Conservation (phyloP, 2,888 invertebrate species). For the Clusia tigrina region DNA sequence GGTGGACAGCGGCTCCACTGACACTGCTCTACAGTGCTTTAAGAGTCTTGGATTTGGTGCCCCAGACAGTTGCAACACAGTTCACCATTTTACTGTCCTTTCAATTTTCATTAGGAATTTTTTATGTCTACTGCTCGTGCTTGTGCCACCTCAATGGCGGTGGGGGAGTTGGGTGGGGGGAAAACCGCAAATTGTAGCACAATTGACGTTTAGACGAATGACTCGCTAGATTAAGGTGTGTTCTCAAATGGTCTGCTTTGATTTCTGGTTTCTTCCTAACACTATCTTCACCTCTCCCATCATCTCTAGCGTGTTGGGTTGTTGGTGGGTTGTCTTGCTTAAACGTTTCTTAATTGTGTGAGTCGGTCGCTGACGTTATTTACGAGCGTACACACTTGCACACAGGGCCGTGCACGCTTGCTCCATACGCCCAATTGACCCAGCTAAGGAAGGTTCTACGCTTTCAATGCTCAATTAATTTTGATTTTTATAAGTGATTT, state of each 20-base stretch:
- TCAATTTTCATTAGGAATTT: neutral
- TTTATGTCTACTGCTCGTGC: neutral
- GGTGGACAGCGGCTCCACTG: neutral
- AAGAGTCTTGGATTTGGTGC: neutral
- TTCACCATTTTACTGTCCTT: neutral
- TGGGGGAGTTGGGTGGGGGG: constrained; percentile 25
- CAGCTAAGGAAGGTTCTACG: neutral
- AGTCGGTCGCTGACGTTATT: neutral
- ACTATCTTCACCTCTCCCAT: constrained; percentile 9
- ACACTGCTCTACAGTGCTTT: neutral
- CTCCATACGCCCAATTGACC: neutral
- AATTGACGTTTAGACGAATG: constrained; percentile 32
- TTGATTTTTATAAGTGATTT: constrained; percentile 45
- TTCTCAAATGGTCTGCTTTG: constrained; percentile 17
- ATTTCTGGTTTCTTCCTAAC: constrained; percentile 20
- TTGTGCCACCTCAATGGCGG: constrained; percentile 19
- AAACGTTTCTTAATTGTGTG: constrained; percentile 25
- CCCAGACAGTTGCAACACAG: neutral
- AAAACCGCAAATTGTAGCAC: constrained; percentile 26
- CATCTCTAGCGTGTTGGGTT: constrained; percentile 12
- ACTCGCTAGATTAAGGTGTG: constrained; percentile 42
- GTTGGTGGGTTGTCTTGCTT: neutral
- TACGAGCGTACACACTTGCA: neutral
- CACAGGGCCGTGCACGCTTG: neutral
- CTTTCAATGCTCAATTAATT: constrained; percentile 45